phyloP scores from a whole-genome alignment of 2,888 invertebrate genomes.

The Cremastinae sp. region DNA sequence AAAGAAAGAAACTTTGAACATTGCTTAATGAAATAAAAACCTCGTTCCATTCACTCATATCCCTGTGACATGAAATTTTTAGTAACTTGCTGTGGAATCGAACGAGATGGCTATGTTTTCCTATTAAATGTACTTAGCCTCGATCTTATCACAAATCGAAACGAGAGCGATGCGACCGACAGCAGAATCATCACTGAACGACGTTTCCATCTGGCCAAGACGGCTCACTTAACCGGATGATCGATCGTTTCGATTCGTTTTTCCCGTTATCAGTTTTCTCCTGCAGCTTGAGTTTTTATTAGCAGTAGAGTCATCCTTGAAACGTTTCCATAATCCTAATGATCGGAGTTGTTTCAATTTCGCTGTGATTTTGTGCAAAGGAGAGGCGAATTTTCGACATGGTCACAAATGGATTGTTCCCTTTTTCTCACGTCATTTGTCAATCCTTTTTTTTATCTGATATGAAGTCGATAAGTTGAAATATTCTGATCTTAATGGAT shows the following conservation, averaged over 20 bases:
- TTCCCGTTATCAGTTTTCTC: slow-evolving; percentile 7
- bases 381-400: neutral
- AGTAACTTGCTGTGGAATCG: neutral
- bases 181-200: slow-evolving; percentile 25
- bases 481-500: too few species aligned
- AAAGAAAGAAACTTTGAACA: too few species aligned
- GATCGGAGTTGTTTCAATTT: slow-evolving; percentile 28
- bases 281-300: neutral
- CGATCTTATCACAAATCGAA: slow-evolving; percentile 16
- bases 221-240: slow-evolving; percentile 50
- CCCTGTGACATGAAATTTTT: neutral
- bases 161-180: slow-evolving; percentile 19
- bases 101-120: too few species aligned
- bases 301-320: slow-evolving; percentile 7
- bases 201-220: slow-evolving; percentile 34
- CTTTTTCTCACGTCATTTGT: too few species aligned
- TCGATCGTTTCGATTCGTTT: slow-evolving; percentile 46
- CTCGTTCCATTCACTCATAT: too few species aligned
- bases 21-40: too few species aligned
- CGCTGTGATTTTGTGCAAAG: slow-evolving; percentile 28
- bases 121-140: neutral
- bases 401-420: too few species aligned
- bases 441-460: too few species aligned
- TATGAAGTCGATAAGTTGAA: too few species aligned
- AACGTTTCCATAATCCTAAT: slow-evolving; percentile 6